Conservation (phyloP, 2,888 invertebrate species). For the Drosophila pseudotakahashii region DNA sequence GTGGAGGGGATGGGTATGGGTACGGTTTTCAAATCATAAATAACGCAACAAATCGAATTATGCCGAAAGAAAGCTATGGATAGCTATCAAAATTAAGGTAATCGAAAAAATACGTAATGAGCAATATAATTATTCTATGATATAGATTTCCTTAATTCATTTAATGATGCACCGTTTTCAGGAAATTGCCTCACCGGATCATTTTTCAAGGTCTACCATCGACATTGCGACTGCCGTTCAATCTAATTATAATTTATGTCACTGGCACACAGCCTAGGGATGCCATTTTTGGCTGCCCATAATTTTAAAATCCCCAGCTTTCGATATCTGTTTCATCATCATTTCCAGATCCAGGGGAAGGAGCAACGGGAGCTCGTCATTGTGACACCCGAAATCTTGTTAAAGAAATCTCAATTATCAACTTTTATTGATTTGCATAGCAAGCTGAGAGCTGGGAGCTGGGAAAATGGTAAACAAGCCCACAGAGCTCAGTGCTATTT, state of each 20-base stretch:
- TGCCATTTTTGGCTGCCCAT: slow-evolving; percentile 46
- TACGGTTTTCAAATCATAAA: slow-evolving; percentile 25
- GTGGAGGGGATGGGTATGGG: neutral
- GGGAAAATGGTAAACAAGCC: slow-evolving; percentile 56
- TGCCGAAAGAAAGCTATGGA: neutral
- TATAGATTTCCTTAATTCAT: slow-evolving; percentile 28
- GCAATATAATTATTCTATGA: slow-evolving; percentile 44
- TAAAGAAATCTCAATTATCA: slow-evolving; percentile 79
- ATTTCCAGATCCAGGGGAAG: neutral
- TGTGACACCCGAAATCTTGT: slow-evolving; percentile 74
- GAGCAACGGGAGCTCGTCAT: slow-evolving; percentile 21
- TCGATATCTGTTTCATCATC: slow-evolving; percentile 28
- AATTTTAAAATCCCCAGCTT: slow-evolving; percentile 61
- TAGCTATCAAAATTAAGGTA: slow-evolving; percentile 15
- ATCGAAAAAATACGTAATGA: slow-evolving; percentile 47
- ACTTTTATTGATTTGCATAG: slow-evolving; percentile 75
- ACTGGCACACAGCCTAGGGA: slow-evolving; percentile 42
- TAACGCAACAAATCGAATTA: slow-evolving; percentile 28
- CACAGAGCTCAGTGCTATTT: slow-evolving; percentile 66
- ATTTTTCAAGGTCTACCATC: slow-evolving; percentile 60
- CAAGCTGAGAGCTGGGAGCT: slow-evolving; percentile 33
- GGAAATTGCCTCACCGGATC: slow-evolving; percentile 43
- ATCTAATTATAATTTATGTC: slow-evolving; percentile 78
- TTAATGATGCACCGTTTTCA: slow-evolving; percentile 24
- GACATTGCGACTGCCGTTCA: slow-evolving; percentile 43